These are phyloP conservation scores for Agriopis leucophaearia DNA, from an alignment of 2,888 invertebrate species.

Conservation along the genomic window DNA sequence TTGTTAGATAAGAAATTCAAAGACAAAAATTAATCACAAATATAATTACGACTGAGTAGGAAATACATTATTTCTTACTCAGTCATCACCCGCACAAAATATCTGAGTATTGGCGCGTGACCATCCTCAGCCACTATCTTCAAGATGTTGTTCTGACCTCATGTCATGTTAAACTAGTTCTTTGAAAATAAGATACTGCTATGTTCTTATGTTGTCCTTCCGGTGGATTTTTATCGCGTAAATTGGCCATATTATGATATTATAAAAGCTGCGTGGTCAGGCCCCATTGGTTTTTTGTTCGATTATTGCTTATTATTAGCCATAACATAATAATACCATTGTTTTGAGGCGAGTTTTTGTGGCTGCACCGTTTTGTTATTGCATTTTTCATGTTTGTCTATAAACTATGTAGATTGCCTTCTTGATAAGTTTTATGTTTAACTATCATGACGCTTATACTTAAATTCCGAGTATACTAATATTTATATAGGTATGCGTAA, in stretches of 20 bases:
- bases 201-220: conserved; percentile 54
- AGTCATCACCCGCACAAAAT: too few relatives aligned
- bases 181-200: conserved; percentile 12
- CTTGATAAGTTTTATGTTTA: conserved; percentile 22
- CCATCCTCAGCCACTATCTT: too few relatives aligned
- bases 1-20: too few relatives aligned
- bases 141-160: too few relatives aligned
- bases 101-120: too few relatives aligned
- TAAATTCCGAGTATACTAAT: neutral
- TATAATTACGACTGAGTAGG: too few relatives aligned
- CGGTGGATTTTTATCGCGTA: conserved; percentile 71
- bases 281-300: conserved; percentile 73
- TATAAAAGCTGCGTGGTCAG: conserved; percentile 70
- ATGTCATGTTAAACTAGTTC: neutral
- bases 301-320: conserved; percentile 50
- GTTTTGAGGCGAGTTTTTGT: conserved; percentile 35
- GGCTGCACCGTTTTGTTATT: conserved; percentile 23
- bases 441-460: neutral
- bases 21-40: too few relatives aligned
- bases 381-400: conserved; percentile 36
- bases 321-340: conserved; percentile 37
- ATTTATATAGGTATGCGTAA: neutral
- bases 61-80: too few relatives aligned
- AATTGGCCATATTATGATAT: conserved; percentile 78
- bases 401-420: conserved; percentile 34